A percentile compares a stretch with the other conserved stretches of the same genome.
Evolutionary conservation across 2,888 invertebrate genomes (phyloP).

Genomic region (Drosophila longiperda): DNA sequence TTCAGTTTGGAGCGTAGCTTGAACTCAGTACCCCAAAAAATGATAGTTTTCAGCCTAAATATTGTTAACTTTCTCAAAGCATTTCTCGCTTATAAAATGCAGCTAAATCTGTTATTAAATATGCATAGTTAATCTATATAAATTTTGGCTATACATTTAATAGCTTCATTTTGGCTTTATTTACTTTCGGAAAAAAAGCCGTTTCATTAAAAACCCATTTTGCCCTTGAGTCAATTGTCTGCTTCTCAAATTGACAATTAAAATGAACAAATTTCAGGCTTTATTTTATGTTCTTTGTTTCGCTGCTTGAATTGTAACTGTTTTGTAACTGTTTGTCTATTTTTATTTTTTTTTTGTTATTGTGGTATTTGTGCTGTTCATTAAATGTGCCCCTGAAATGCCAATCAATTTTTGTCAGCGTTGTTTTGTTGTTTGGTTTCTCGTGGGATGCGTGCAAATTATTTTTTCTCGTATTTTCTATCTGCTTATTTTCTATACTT

Average conservation of each 20-base stretch:
- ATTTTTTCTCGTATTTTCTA: background rate
- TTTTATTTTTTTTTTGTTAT: conserved; percentile 10
- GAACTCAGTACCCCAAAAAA: background rate
- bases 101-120: background rate
- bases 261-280: background rate
- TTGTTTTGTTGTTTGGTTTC: background rate
- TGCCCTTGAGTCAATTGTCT: background rate
- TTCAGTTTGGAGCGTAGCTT: background rate
- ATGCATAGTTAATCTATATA: background rate
- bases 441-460: background rate
- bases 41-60: background rate
- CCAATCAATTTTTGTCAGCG: conserved; percentile 62
- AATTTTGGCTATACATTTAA: background rate
- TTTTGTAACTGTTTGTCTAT: background rate
- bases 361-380: conserved; percentile 60
- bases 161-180: too few relatives aligned
- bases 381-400: conserved; percentile 74
- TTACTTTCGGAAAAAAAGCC: background rate
- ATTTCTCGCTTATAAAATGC: background rate
- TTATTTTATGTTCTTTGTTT: background rate
- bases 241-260: background rate
- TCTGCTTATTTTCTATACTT: conserved; percentile 15
- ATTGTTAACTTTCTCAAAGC: too few relatives aligned
- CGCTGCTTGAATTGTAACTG: background rate
- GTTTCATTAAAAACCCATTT: background rate